Conservation (phyloP, 2,797 vertebrate species). For the Lagodon rhomboides region DNA sequence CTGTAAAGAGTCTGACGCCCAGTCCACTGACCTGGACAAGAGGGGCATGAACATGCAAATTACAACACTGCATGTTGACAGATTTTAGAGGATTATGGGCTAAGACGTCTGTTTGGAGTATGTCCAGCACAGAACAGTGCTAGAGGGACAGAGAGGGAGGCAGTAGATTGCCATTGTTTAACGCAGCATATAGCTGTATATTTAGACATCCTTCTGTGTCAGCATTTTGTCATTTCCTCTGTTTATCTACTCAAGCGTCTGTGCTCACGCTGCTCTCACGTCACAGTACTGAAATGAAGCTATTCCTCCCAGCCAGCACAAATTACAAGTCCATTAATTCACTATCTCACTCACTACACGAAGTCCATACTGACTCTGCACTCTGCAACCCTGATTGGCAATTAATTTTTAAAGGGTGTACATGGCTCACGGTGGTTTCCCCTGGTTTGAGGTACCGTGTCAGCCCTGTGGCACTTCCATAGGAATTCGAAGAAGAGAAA, state of each 20-base stretch:
- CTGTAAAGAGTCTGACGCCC: not conserved
- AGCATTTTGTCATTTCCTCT: conserved; percentile 35
- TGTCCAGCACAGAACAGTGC: not conserved
- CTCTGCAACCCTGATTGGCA: conserved; percentile 38
- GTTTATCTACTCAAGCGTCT: conserved; percentile 46
- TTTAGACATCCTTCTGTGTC: conserved; percentile 18
- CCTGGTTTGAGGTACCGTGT: conserved; percentile 16
- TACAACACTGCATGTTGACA: not conserved
- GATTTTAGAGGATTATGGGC: conserved; percentile 3
- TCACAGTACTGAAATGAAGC: conserved; percentile 34
- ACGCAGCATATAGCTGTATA: not conserved
- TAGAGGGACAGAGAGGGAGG: not conserved
- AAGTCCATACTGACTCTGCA: conserved; percentile 23
- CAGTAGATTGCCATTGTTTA: conserved; percentile 3
- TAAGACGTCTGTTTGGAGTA: not conserved
- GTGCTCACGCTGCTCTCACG: conserved; percentile 35
- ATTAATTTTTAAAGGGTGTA: conserved; percentile 47
- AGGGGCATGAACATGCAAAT: not conserved
- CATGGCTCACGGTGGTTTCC: conserved; percentile 14
- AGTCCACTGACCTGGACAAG: not conserved
- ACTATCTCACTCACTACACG: conserved; percentile 21
- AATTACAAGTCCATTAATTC: conserved; percentile 60
- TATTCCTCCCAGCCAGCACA: conserved; percentile 25
- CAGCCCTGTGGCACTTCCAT: not conserved
- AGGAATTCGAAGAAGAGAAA: conserved; percentile 12